Evolutionary conservation across 1,140 invertebrate genomes (phyloP), one percentile per base, ranked within the genome.

Genomic region (Aricia agestis): DNA sequence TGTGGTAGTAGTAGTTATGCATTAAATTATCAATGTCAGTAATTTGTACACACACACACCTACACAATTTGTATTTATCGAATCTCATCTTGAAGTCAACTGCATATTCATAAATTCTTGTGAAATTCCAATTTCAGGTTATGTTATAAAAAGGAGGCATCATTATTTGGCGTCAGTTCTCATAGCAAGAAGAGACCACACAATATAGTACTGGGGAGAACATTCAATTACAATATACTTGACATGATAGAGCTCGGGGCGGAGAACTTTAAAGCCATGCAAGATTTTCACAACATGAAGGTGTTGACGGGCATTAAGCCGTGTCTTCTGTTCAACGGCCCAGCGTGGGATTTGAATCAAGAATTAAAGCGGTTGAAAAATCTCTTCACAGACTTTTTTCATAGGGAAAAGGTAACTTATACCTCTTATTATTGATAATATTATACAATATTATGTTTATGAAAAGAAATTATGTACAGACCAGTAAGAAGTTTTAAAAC

Each of bases 201-300:
- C 82, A 99, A 99, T 92, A 86, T 99, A 63, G 92, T 99, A 42
- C 88, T 99, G 72, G 98, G 97, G 2, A 93, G 99, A 77, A 95
- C 97, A 78, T 99, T 95, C 92, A 97, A 99, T 90, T 93, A 96
- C 80, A 95, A 96, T 66, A 87, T 99, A 32, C 91, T 99, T 58
- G 99, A 99, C 84, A 99, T 99, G 97, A 94, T 98, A 78, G 99
- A 99, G 93, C 93, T 99, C 73, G 97, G 97, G 19, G 93, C 99
- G 17, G 96, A 97, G 74, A 94, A 96, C 63, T 99, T 95, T 82
- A 95, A 95, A 90, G 92, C 94, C 10, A 92, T 99, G 82, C 88
- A 93, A 63, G 95, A 97, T 42, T 98, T 98, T 78, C 95, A 96
- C 82, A 94, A 93, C 68, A 93, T 95, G 31, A 98, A 98, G 92